A percentile compares a stretch with the other conserved stretches of the same genome.
Evolutionary conservation across 2,113 vertebrate species (phyloP).

Genomic region (Aythya baeri): DNA sequence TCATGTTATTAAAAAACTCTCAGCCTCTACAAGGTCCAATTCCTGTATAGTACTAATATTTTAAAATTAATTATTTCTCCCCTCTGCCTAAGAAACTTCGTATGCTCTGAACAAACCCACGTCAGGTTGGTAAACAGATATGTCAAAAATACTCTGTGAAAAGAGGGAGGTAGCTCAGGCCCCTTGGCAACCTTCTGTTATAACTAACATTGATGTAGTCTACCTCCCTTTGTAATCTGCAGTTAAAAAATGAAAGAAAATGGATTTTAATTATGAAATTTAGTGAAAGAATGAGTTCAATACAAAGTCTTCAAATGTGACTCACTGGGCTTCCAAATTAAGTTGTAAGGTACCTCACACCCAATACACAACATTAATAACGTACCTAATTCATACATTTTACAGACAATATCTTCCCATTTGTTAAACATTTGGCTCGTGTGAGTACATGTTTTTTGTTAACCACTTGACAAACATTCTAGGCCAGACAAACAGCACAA

Average conservation of each 20-base stretch:
- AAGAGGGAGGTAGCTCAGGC: conserved; percentile 55
- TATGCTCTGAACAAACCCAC: conserved; percentile 52
- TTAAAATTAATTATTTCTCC: conserved; percentile 45
- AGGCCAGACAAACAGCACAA: conserved; percentile 72
- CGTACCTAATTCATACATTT: conserved; percentile 52
- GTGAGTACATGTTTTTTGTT: conserved; percentile 12
- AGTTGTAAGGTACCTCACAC: conserved; percentile 39
- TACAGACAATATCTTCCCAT: conserved; percentile 19
- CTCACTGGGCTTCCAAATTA: conserved; percentile 30
- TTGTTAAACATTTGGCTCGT: conserved; percentile 60
- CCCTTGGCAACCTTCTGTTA: not conserved
- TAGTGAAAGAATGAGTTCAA: not conserved
- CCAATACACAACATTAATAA: conserved; percentile 42
- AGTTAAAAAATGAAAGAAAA: not conserved
- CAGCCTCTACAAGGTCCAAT: not conserved
- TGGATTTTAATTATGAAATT: not conserved
- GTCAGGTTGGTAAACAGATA: conserved; percentile 28
- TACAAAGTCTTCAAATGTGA: not conserved
- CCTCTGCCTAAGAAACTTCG: conserved; percentile 55
- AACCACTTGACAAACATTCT: conserved; percentile 62
- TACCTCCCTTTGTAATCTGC: conserved; percentile 17
- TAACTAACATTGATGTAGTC: not conserved
- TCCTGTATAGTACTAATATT: not conserved
- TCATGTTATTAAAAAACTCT: not conserved
- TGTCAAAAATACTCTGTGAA: conserved; percentile 41